These are phyloP conservation scores for Varanus salvator DNA, from an alignment of 2,113 vertebrate species.

Conservation along the genomic window DNA sequence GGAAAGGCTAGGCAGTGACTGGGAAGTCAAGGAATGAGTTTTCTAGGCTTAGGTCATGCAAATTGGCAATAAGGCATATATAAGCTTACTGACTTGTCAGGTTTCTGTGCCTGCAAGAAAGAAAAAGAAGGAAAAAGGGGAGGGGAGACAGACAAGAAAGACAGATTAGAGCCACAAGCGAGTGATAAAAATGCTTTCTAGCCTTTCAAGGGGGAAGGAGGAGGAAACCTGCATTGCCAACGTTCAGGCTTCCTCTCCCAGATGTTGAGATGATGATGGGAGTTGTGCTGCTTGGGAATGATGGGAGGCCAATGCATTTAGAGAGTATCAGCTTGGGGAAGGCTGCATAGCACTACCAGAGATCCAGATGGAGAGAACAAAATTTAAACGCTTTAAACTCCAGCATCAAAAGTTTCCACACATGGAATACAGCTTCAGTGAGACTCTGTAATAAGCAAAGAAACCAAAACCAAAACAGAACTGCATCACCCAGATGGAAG, in stretches of 20 bases:
- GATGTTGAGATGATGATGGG: too few relatives aligned
- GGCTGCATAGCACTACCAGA: background rate
- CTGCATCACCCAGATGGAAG: background rate
- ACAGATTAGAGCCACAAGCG: slow-evolving; percentile 64
- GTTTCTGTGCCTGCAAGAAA: slow-evolving; percentile 88
- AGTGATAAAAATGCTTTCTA: slow-evolving; percentile 26
- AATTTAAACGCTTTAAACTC: background rate
- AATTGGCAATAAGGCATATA: slow-evolving; percentile 34
- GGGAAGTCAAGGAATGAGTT: background rate
- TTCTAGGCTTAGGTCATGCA: slow-evolving; percentile 12
- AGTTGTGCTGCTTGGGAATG: too few relatives aligned
- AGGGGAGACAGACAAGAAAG: slow-evolving; percentile 63
- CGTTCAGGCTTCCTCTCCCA: background rate
- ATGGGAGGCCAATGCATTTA: background rate
- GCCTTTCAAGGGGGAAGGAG: background rate
- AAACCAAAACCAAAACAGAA: too few relatives aligned
- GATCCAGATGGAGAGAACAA: background rate
- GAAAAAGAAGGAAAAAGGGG: slow-evolving; percentile 68
- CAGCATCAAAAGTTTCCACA: background rate
- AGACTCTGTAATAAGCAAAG: background rate
- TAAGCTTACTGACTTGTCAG: slow-evolving; percentile 95
- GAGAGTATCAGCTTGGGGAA: background rate
- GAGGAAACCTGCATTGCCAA: background rate
- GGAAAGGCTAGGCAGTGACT: background rate
- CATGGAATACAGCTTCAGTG: background rate